phyloP scores from a whole-genome alignment of 2,797 vertebrate species.

The Lepus oiostolus region DNA sequence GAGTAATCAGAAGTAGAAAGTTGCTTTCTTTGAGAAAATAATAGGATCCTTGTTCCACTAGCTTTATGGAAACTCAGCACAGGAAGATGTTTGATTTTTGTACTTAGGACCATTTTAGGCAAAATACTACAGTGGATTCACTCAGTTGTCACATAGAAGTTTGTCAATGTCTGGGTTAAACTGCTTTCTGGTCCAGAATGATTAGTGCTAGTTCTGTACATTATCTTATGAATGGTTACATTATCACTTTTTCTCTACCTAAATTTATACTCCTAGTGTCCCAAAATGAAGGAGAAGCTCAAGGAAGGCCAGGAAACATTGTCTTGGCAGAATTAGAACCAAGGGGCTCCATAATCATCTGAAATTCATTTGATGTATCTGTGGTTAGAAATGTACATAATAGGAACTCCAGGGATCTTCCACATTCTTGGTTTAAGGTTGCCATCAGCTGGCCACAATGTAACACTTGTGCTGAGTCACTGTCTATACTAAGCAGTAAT shows the following conservation, averaged over 20 bases:
- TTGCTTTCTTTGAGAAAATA: neutral
- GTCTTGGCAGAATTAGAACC: no score
- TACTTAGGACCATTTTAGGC: neutral
- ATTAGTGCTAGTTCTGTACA: neutral
- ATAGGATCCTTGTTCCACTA: neutral
- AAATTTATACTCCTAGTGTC: neutral
- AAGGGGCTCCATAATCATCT: no score
- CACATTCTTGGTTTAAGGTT: no score
- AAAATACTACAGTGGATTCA: neutral
- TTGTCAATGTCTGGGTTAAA: neutral
- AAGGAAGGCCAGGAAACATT: no score
- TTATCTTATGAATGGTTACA: neutral
- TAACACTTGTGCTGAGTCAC: no score
- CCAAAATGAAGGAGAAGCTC: neutral
- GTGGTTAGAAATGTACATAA: no score
- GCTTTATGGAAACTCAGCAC: constrained; percentile 27
- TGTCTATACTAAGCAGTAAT: no score
- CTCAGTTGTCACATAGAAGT: neutral
- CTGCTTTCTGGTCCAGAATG: neutral
- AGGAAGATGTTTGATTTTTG: neutral
- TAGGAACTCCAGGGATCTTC: no score
- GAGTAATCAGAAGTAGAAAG: neutral
- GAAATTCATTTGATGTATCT: no score
- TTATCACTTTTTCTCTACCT: neutral
- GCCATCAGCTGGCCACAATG: no score